Conservation (phyloP, 92 coral and sea anemone genomes). For the Meandrina meandrites region DNA sequence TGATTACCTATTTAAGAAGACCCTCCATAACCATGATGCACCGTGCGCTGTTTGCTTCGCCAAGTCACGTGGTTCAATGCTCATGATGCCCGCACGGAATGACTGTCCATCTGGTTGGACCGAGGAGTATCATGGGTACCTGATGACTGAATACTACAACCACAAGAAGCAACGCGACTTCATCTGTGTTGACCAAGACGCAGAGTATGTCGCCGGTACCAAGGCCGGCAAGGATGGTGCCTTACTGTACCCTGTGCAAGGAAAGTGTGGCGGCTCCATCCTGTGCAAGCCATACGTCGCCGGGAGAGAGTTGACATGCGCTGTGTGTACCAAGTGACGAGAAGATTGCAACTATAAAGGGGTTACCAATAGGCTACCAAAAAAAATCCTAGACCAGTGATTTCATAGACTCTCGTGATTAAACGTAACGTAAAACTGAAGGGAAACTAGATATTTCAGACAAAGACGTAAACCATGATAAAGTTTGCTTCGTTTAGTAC, state of each 20-base stretch:
- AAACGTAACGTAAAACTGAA: not conserved
- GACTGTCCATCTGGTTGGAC: conserved; percentile 72
- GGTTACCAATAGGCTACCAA: not conserved
- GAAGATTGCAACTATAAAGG: not conserved
- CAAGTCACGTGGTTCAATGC: conserved; percentile 61
- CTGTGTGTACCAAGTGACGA: conserved; percentile 65
- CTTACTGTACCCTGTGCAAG: conserved; percentile 61
- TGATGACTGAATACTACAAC: conserved; percentile 56
- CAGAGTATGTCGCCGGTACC: conserved; percentile 49
- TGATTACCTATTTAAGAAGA: conserved; percentile 24
- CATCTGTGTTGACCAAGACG: conserved; percentile 69
- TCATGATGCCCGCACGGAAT: conserved; percentile 72
- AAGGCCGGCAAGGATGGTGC: conserved; percentile 47
- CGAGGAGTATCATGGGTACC: conserved; percentile 76
- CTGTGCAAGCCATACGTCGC: conserved; percentile 66
- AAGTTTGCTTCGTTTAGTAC: not conserved
- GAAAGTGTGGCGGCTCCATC: conserved; percentile 62
- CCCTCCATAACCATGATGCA: conserved; percentile 59
- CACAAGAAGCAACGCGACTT: conserved; percentile 48
- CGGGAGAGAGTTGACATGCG: conserved; percentile 68
- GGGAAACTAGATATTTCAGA: not conserved
- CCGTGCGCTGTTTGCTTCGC: conserved; percentile 67
- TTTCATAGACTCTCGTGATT: not conserved
- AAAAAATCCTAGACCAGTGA: not conserved
- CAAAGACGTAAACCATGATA: not conserved